Evolutionary conservation across 2,113 vertebrate species (phyloP).

Genomic region (Callaeas wilsoni): DNA sequence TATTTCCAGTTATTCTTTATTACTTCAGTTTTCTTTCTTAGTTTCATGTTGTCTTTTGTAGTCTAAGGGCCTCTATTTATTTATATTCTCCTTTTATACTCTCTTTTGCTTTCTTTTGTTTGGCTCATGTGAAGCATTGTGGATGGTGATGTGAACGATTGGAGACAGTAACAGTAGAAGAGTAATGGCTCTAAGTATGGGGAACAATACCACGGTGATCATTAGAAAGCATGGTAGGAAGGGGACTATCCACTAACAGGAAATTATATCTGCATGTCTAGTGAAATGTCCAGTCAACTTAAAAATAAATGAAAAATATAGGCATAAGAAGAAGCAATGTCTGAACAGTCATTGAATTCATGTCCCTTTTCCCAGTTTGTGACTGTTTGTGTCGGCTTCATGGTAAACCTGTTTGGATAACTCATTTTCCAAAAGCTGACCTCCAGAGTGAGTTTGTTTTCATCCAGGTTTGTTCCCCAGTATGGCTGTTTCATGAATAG

Average conservation of each 20-base stretch:
- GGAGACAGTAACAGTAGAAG: neutral
- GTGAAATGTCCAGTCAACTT: neutral
- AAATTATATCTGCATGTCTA: neutral
- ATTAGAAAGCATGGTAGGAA: neutral
- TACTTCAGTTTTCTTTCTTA: neutral
- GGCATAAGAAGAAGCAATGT: neutral
- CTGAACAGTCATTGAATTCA: fast-evolving
- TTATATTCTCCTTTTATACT: neutral
- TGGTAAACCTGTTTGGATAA: neutral
- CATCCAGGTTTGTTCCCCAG: neutral
- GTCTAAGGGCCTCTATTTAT: neutral
- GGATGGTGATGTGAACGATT: neutral
- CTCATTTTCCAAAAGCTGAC: neutral
- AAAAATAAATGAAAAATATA: neutral
- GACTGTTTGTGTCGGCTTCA: neutral
- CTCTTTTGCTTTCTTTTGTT: neutral
- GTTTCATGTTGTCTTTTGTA: neutral
- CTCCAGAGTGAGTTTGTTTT: neutral
- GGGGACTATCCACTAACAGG: neutral
- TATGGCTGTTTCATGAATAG: neutral
- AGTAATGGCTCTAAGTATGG: neutral
- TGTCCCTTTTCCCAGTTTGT: neutral
- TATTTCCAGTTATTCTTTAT: neutral
- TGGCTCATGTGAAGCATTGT: neutral
- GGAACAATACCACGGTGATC: neutral